Conservation (phyloP, 2,797 vertebrate species). For the Babyrousa celebensis region DNA sequence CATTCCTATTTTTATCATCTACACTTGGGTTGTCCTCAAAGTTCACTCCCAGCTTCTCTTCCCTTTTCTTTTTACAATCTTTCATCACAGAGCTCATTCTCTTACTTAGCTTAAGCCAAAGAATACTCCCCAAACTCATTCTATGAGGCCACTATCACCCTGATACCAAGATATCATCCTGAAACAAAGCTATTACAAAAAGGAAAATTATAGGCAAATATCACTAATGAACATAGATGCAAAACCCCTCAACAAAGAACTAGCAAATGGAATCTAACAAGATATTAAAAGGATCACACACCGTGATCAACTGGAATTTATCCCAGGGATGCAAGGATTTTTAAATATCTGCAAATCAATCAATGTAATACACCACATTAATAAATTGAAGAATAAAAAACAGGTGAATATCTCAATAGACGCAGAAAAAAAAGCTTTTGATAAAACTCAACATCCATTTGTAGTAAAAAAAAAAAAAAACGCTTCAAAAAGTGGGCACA, state of each 20-base stretch:
- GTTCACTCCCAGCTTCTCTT: not conserved
- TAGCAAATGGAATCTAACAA: slow-evolving; percentile 11
- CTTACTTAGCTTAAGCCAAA: not conserved
- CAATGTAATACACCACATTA: slow-evolving; percentile 6
- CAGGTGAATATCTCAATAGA: not conserved
- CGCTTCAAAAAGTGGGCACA: no score
- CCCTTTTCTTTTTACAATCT: not conserved
- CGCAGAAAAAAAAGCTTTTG: not conserved
- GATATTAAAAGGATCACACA: not conserved
- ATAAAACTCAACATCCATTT: no score
- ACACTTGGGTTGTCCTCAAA: not conserved
- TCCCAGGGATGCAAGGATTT: not conserved
- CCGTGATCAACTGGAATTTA: not conserved
- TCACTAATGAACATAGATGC: not conserved
- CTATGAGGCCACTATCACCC: not conserved
- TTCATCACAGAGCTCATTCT: not conserved
- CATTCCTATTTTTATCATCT: not conserved
- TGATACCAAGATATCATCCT: no score
- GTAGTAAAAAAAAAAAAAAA: not conserved
- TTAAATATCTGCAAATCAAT: slow-evolving; percentile 36
- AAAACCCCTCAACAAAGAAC: slow-evolving; percentile 54
- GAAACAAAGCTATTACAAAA: not conserved
- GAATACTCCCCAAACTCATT: not conserved
- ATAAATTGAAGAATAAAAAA: not conserved
- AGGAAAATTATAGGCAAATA: not conserved